Evolutionary conservation across 2,797 vertebrate genomes (phyloP).

Genomic region (Echeneis naucrates): DNA sequence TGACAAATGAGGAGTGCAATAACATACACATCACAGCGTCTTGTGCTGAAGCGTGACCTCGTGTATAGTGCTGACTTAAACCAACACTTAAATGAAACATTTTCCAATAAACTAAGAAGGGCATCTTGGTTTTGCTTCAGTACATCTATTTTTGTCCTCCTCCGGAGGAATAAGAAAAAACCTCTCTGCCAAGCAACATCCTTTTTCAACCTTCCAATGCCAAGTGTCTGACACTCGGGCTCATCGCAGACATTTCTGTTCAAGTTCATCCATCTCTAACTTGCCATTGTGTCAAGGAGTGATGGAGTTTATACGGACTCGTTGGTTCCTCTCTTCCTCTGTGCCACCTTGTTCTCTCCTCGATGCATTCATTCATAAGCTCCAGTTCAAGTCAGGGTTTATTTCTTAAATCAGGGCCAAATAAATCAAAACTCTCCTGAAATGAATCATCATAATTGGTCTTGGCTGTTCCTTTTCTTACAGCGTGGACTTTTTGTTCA

Average conservation of each 20-base stretch:
- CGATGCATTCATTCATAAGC: background rate
- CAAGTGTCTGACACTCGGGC: conserved; percentile 5
- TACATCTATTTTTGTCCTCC: conserved; percentile 1
- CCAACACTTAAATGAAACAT: conserved; percentile 2
- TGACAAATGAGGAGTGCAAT: conserved; percentile 19
- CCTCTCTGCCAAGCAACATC: background rate
- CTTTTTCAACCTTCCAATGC: background rate
- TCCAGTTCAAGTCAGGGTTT: background rate
- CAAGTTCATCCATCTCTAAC: conserved; percentile 26
- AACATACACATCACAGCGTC: background rate
- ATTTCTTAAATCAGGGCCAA: background rate
- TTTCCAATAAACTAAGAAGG: background rate
- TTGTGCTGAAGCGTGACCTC: background rate
- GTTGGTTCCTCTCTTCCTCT: background rate
- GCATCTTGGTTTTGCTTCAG: conserved; percentile 4
- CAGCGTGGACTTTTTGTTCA: background rate
- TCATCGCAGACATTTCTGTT: conserved; percentile 27
- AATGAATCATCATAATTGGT: too few relatives aligned
- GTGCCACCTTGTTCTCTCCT: background rate
- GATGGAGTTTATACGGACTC: background rate
- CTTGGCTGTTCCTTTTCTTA: conserved; percentile 7
- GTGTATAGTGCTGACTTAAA: background rate
- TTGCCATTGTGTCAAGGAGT: conserved; percentile 22
- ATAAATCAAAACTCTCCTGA: conserved; percentile 6
- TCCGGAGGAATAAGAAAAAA: background rate